Evolutionary conservation across 2,888 invertebrate genomes (phyloP), one percentile per base, ranked within the genome.

Genomic region (Automeris io): DNA sequence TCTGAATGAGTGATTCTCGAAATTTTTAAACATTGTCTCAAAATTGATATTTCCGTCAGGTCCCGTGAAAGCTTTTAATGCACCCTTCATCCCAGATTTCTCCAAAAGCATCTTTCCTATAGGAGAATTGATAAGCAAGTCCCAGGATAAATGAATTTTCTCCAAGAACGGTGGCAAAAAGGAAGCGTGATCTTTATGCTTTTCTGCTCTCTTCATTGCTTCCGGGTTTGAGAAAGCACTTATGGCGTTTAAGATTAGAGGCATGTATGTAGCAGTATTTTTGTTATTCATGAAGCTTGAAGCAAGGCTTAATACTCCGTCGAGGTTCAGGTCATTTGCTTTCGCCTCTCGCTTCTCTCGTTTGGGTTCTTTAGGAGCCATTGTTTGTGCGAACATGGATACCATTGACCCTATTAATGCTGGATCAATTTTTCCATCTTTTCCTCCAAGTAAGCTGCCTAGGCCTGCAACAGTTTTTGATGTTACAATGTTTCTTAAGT

Each of bases 1-100:
- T 46, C 95, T 90, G 57, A 94, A 92, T 33, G 91, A 90, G 40
- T 92, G 93, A 64, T 95, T 94, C 63, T 95, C 94, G 50, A 95
- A 90, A 51, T 92, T 91, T 55, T 92, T 92, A 51, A 94, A 89
- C 58, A 95, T 90, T 46, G 90, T 88, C 31, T 91, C 91, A 52
- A 93, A 93, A 60, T 91, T 91, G 41, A 95, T 76, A 44, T 89
- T 90, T 0, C 94, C 94, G 39, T 91, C 88, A 1, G 90, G 87
- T 16, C 92, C 91, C 2, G 89, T 88, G 70, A 95, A 95, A 0
- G 74, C 78, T 61, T 91, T 91, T 46, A 93, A 85, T 3, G 91
- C 89, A 33, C 89, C 89, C 48, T 91, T 90, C 9, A 93, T 77
- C 0, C 94, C 94, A 1, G 94, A 90, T 47, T 91, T 92, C 56